Conservation (phyloP, 2,113 vertebrate species). For the Phoenicopterus ruber region DNA sequence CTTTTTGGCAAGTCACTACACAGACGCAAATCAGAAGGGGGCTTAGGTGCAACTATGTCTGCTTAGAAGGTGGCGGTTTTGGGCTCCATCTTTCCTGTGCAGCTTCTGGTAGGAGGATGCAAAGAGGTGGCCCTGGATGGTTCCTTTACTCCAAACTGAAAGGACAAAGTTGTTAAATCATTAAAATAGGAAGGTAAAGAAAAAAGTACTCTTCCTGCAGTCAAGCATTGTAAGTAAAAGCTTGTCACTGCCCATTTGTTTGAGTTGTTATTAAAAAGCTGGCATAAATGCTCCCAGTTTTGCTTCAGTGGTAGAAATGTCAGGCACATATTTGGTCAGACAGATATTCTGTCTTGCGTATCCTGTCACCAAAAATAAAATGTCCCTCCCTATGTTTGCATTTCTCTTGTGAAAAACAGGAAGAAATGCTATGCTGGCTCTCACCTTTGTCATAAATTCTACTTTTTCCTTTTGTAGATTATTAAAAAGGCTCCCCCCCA, state of each 20-base stretch:
- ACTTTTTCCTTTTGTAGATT: background rate
- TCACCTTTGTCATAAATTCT: background rate
- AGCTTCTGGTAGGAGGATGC: background rate
- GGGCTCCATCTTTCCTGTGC: background rate
- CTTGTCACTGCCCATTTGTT: background rate
- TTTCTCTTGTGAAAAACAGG: constrained; percentile 10
- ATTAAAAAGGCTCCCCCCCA: background rate
- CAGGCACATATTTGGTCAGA: background rate
- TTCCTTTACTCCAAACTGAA: background rate
- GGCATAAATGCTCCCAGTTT: background rate
- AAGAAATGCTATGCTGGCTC: background rate
- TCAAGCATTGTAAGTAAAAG: background rate
- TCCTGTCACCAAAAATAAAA: constrained; percentile 1
- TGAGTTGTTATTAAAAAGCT: background rate
- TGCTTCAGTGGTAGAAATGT: background rate
- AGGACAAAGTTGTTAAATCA: background rate
- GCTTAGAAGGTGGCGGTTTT: background rate
- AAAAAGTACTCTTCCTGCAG: background rate
- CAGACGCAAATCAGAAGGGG: background rate
- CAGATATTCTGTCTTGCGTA: background rate
- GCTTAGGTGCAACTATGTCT: background rate
- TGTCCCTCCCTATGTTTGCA: background rate
- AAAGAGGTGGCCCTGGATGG: background rate
- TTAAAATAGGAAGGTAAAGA: background rate
- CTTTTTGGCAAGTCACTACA: background rate